These are phyloP conservation scores for Tribolium madens DNA, from an alignment of 1,140 invertebrate species.

Conservation along the genomic window DNA sequence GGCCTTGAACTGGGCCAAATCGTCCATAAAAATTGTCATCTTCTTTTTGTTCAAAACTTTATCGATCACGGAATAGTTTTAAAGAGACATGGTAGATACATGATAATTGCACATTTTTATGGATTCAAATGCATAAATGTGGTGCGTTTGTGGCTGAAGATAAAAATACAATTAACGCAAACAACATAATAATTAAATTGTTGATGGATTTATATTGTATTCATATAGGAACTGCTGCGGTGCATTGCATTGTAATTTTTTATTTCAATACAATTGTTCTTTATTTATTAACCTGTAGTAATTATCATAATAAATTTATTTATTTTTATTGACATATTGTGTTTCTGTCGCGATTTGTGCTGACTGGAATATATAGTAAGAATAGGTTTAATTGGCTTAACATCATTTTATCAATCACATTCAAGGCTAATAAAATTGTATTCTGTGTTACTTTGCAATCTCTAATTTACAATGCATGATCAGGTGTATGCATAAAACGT, in stretches of 20 bases:
- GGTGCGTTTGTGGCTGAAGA: background rate
- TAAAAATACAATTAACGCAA: background rate
- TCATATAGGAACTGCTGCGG: background rate
- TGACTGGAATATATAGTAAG: slow-evolving; percentile 17
- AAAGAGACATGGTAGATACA: background rate
- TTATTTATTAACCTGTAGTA: slow-evolving; percentile 3
- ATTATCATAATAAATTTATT: slow-evolving; percentile 38
- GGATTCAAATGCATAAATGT: background rate
- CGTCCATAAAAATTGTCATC: background rate
- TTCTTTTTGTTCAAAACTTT: background rate
- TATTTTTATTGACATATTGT: slow-evolving; percentile 11
- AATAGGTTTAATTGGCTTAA: slow-evolving; percentile 1
- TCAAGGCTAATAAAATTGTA: slow-evolving; percentile 18
- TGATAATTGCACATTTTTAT: background rate
- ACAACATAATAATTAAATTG: slow-evolving; percentile 10
- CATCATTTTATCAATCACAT: background rate
- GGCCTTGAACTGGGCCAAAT: background rate
- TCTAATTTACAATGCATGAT: slow-evolving; percentile 37
- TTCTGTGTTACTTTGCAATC: slow-evolving; percentile 29
- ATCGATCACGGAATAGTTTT: background rate
- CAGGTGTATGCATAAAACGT: slow-evolving; percentile 5
- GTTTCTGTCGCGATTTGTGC: background rate
- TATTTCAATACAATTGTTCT: background rate
- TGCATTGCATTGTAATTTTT: slow-evolving; percentile 8
- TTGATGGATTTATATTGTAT: slow-evolving; percentile 3